phyloP scores from a whole-genome alignment of 2,113 vertebrate genomes.

The Hippocampus mohnikei region DNA sequence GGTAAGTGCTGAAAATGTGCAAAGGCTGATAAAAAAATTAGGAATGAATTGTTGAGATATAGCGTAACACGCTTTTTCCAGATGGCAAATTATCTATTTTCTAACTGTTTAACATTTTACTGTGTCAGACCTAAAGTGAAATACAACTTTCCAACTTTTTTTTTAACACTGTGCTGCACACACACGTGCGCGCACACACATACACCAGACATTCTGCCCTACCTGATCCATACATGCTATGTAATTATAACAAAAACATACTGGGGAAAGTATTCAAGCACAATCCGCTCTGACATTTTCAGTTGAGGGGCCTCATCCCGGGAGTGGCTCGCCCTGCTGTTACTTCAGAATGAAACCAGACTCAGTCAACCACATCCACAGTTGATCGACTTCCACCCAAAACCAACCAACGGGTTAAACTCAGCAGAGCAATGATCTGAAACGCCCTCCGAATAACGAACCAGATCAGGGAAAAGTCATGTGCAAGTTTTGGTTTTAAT shows the following conservation, averaged over 20 bases:
- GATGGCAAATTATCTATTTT: too few relatives aligned
- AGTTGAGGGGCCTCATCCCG: not conserved
- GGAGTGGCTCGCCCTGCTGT: slow-evolving; percentile 13
- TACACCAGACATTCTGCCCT: not conserved
- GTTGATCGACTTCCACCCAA: slow-evolving; percentile 43
- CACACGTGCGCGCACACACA: not conserved
- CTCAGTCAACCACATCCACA: slow-evolving; percentile 35
- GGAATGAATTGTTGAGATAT: too few relatives aligned
- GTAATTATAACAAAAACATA: not conserved
- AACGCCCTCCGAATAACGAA: slow-evolving; percentile 22
- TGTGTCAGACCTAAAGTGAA: too few relatives aligned
- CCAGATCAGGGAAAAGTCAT: not conserved
- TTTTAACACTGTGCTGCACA: too few relatives aligned
- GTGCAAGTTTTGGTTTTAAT: not conserved
- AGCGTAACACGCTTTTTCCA: too few relatives aligned
- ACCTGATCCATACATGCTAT: not conserved
- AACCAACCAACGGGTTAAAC: slow-evolving; percentile 39
- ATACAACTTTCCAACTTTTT: too few relatives aligned
- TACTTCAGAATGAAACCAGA: slow-evolving; percentile 51
- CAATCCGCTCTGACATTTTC: not conserved
- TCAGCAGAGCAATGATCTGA: slow-evolving; percentile 15
- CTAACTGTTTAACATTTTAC: too few relatives aligned
- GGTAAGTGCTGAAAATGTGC: too few relatives aligned
- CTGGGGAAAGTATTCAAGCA: not conserved
- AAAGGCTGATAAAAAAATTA: too few relatives aligned